These are phyloP conservation scores for Neuroterus valhalla DNA, from an alignment of 1,140 invertebrate species.

Conservation along the genomic window DNA sequence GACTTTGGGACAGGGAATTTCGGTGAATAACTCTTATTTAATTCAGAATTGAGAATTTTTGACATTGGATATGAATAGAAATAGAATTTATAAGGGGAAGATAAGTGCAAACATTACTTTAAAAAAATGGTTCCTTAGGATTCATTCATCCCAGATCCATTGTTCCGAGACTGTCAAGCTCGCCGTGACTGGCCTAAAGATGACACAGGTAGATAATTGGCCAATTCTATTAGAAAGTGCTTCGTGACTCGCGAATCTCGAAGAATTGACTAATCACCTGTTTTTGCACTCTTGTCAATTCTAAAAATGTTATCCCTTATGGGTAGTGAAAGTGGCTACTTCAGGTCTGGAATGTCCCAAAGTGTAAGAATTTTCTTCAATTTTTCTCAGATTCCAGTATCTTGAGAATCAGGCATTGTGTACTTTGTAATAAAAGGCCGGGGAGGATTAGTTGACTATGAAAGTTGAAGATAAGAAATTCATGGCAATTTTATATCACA, in stretches of 20 bases:
- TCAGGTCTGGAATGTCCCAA: neutral
- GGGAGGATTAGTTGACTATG: too few species aligned
- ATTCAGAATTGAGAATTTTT: too few species aligned
- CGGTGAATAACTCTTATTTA: too few species aligned
- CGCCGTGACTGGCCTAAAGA: neutral
- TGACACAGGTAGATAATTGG: slow-evolving; percentile 30
- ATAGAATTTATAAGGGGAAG: neutral
- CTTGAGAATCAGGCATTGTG: too few species aligned
- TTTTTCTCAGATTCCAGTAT: neutral
- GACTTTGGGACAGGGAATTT: too few species aligned
- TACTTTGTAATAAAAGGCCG: too few species aligned
- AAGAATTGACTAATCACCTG: slow-evolving; percentile 31
- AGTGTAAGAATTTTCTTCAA: slow-evolving; percentile 24
- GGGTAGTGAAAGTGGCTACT: slow-evolving; percentile 2
- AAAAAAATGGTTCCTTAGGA: neutral
- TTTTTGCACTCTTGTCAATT: slow-evolving; percentile 20
- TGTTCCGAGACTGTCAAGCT: slow-evolving; percentile 19
- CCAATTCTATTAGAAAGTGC: slow-evolving; percentile 25
- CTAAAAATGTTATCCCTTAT: neutral
- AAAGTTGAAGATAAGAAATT: too few species aligned
- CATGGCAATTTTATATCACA: too few species aligned
- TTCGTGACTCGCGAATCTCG: slow-evolving; percentile 22
- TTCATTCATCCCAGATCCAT: neutral
- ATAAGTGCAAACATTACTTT: neutral
- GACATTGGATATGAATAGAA: neutral